These are phyloP conservation scores for Agriopis leucophaearia DNA, from an alignment of 2,888 invertebrate species.

Conservation along the genomic window DNA sequence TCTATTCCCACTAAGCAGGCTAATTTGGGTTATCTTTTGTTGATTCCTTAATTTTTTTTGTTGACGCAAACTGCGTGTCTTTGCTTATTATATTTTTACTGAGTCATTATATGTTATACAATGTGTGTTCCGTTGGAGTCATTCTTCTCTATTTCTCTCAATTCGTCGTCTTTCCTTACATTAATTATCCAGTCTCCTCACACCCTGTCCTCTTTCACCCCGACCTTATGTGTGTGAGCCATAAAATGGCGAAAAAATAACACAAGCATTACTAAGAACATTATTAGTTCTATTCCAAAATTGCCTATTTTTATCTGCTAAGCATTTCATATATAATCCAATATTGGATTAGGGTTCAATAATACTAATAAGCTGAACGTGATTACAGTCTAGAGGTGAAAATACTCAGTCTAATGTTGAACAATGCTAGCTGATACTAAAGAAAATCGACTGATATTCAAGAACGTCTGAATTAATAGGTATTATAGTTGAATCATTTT, in stretches of 20 bases:
- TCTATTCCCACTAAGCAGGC: no score
- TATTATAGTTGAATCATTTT: neutral
- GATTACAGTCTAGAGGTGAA: conserved; percentile 17
- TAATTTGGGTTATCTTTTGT: no score
- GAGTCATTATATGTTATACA: no score
- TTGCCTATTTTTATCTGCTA: neutral
- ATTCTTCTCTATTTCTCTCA: no score
- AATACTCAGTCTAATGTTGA: conserved; percentile 1
- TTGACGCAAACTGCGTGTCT: no score
- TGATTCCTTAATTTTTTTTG: no score
- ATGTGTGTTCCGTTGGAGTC: no score
- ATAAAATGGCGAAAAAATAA: neutral
- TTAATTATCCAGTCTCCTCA: no score
- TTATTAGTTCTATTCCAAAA: conserved; percentile 2
- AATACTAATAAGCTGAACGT: conserved; percentile 17
- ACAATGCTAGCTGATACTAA: conserved; percentile 10
- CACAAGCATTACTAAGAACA: neutral
- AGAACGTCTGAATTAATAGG: conserved; percentile 2
- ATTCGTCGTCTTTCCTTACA: no score
- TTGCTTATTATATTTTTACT: no score
- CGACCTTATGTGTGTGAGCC: neutral
- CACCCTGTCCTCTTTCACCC: no score
- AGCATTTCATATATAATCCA: conserved; percentile 11
- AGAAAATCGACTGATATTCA: conserved; percentile 8
- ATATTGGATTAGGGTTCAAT: conserved; percentile 14